A percentile compares a stretch with the other conserved stretches of the same genome.
Evolutionary conservation across 2,113 vertebrate genomes (phyloP).

Genomic region (Dromiciops gliroides): DNA sequence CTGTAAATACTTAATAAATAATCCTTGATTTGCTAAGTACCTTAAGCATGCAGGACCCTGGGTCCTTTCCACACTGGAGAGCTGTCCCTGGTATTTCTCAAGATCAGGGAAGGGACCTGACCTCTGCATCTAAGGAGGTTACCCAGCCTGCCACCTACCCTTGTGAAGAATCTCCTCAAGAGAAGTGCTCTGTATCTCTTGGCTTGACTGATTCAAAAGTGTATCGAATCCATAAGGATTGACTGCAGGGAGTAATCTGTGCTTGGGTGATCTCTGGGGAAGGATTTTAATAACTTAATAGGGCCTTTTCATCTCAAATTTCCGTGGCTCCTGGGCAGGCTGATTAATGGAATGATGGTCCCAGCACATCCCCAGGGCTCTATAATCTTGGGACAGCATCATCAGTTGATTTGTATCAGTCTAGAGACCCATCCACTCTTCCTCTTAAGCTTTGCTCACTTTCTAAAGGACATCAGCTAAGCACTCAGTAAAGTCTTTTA

Average conservation of each 20-base stretch:
- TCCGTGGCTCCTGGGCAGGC: constrained; percentile 18
- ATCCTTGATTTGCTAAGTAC: not conserved
- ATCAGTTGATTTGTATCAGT: constrained; percentile 12
- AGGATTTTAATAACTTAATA: constrained; percentile 43
- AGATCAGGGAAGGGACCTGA: not conserved
- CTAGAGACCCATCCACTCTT: not conserved
- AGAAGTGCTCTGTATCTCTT: not conserved
- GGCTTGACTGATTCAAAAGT: constrained; percentile 23
- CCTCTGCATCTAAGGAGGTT: not conserved
- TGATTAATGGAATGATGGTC: constrained; percentile 9
- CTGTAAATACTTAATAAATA: not conserved
- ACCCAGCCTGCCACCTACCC: not conserved
- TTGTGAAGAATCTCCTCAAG: constrained; percentile 9
- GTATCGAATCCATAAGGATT: not conserved
- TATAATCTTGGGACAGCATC: constrained; percentile 47
- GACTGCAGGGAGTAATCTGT: constrained; percentile 13
- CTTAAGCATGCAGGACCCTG: not conserved
- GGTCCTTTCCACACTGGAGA: not conserved
- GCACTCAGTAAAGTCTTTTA: constrained; percentile 24
- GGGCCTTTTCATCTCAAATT: constrained; percentile 24
- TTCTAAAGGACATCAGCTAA: constrained; percentile 3
- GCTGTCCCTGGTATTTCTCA: not conserved
- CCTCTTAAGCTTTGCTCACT: not conserved
- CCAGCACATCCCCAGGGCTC: constrained; percentile 29
- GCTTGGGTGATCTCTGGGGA: constrained; percentile 16